A percentile compares a stretch with the other conserved stretches of the same genome.
Evolutionary conservation across 1,140 invertebrate genomes (phyloP).

Genomic region (Drosophila paulistorum): DNA sequence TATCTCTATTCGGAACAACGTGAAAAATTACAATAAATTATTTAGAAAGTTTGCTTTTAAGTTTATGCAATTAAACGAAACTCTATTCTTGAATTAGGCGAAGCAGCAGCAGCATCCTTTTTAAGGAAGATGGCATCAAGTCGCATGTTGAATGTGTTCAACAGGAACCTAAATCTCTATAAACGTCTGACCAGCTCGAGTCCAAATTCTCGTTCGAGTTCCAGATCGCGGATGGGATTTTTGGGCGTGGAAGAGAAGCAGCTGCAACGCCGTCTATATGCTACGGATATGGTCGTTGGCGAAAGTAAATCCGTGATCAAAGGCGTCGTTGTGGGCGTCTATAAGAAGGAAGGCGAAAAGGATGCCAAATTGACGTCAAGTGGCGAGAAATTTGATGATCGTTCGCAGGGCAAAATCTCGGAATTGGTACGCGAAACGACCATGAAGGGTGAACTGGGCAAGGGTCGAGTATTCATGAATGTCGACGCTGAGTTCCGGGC

Average conservation of each 20-base stretch:
- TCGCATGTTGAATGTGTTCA: conserved; percentile 28
- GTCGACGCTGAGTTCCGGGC: conserved; percentile 86
- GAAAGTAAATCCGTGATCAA: conserved; percentile 53
- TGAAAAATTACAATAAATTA: background rate
- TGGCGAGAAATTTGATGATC: conserved; percentile 82
- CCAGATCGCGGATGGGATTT: background rate
- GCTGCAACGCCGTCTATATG: conserved; percentile 12
- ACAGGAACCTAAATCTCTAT: conserved; percentile 18
- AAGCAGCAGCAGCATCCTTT: background rate
- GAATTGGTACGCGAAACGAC: conserved; percentile 69
- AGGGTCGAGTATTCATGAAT: conserved; percentile 86
- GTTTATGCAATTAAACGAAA: background rate
- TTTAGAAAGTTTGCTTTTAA: no score
- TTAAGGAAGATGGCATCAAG: conserved; percentile 16
- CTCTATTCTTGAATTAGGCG: conserved; percentile 14
- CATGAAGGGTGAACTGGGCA: conserved; percentile 83
- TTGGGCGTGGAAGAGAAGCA: background rate
- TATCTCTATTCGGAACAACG: background rate
- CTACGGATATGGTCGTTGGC: conserved; percentile 11
- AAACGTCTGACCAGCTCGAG: conserved; percentile 5
- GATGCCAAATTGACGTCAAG: conserved; percentile 73
- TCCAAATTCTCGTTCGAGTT: no score
- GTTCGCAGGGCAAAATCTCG: conserved; percentile 74
- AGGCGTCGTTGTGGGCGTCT: conserved; percentile 82
- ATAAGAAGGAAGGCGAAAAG: conserved; percentile 75